Evolutionary conservation across 2,113 vertebrate species (phyloP), one percentile per base, ranked within the genome.

Genomic region (Meleagris gallopavo): DNA sequence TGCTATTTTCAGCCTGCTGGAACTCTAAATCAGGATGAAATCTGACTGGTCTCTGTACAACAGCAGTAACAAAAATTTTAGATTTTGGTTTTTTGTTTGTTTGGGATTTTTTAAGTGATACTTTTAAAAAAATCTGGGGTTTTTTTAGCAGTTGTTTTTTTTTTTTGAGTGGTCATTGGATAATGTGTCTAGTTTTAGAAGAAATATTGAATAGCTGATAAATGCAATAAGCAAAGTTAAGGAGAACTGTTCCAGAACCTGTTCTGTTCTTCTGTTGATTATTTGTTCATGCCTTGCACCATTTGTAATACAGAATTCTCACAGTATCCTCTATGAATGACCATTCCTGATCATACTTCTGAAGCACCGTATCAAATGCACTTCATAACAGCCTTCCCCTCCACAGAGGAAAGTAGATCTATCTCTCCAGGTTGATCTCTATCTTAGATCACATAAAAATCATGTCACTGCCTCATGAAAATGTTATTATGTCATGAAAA

Each of bases 401-500:
- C 18, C 45, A 22, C 5, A 4, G 11, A 70, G 16, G n/a, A 58
- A 87, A 73, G 57, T 4, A 83, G 45, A 72, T 79, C 24, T 66
- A 27, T 22, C 6, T 69, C 17, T 70, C 10, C 27, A 34, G 45
- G 22, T 3, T 66, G 30, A 75, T 17, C 36, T 90, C 1, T 36
- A 52, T 78, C 43, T 90, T 72, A 82, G 14, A 29, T 77, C 20
- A 66, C 62, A 45, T 46, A 85, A 91, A 77, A 80, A 60, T 60
- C 60, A 57, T 50, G 24, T 41, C 85, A 48, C 41, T 85, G 25
- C 24, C 50, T 85, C 45, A 62, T 80, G 60, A 90, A 94, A 93
- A 89, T 22, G 34, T 60, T 90, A 69, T 20, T 61, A 8, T 1
- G 1, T 34, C 54, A 38, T 65, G 55, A 22, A 62, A 57, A 43